Base-by-base conservation (phyloP, 1,140 invertebrate genomes). In the Cyrtorhinus lividipennis region DNA sequence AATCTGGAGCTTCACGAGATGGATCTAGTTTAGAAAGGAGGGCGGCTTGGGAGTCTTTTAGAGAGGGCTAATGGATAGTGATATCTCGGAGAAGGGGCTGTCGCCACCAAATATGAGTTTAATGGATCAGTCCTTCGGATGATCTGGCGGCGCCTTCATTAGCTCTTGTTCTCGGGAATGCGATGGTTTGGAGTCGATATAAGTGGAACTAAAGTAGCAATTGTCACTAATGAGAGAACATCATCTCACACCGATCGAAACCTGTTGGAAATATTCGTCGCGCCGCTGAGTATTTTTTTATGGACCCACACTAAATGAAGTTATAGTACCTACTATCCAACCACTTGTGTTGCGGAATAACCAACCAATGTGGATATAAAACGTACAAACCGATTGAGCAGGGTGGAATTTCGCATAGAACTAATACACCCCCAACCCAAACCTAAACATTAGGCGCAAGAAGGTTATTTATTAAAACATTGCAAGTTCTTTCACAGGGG, bases 71-170 rank as follows among this genome's bases (percentile, higher is more conserved):
- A 53, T 53, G 48, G 48, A 53, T 53, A 53, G 48, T 53, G 48
- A 53, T 53, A 53, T 53, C 48, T 53, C 18, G 5, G 48, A 53
- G 48, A 53, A 53, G 48, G 10, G 8, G 12, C 48, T 53, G 48
- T 53, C 48, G 48, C 48, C 48, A 53, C 48, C 48, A 53, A 53
- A 53, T 53, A 53, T 53, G 48, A 53, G 48, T 53, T 53, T 53
- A 53, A 53, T 53, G 48, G 48, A 53, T 53, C 48, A 53, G 48
- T 38, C 30, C 38, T 5, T 10, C 10, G 18, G 48, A 53, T 53
- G 8, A 53, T 53, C 48, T 15, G 10, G 10, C 8, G 48, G 48
- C 48, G 48, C 48, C 48, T 53, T 53, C 48, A 53, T 53, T 53
- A 53, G 48, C 5, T 20, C 48, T 53, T 53, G 48, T 53, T 53